Base-by-base conservation (phyloP, 2,797 vertebrate genomes). In the Sciurus vulgaris region DNA sequence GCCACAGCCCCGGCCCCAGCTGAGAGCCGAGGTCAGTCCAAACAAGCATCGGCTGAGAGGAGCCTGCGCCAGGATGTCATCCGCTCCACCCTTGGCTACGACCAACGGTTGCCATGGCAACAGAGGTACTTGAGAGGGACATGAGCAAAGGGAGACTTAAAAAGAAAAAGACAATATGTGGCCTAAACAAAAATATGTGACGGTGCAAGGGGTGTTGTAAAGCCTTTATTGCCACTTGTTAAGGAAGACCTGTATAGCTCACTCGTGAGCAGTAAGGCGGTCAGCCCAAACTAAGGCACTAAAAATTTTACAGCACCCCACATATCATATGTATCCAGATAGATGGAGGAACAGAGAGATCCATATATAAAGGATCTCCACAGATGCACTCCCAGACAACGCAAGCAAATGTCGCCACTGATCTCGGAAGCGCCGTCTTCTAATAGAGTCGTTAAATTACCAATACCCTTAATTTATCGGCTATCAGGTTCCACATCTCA, bases 171-270 rank as follows among this genome's bases (percentile, higher is more conserved):
- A 97, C 91, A 96, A 67, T 94, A 86, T 96, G 97, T 93, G 97
- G 96, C 93, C 97, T 95, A 95, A 96, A 96, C 96, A 95, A 94
- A 96, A 96, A 85, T 84, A 74, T 79, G 96, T 87, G 96, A 67
- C 1, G 59, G 96, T 41, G 96, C 83, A 79, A 95, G 92, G 97
- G 97, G 96, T 83, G 70, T 38, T 56, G 78, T 97, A 97, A 96
- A 97, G 95, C 83, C 97, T 97, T 97, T 97, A 97, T 7, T 95
- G 95, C 89, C 96, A 97, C 97, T 97, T 97, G 97, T 96, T 96
- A 97, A 91, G 96, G 97, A 96, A 96, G 97, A 96, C 97, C 96
- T 56, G 96, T 59, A 96, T 67, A 93, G 97, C 96, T 90, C 97
- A 92, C 97, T 96, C 86, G 95, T 96, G 97, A 95, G 97, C 83